Evolutionary conservation across 2,888 invertebrate species (phyloP).

Genomic region (Pristionchus arcanus): DNA sequence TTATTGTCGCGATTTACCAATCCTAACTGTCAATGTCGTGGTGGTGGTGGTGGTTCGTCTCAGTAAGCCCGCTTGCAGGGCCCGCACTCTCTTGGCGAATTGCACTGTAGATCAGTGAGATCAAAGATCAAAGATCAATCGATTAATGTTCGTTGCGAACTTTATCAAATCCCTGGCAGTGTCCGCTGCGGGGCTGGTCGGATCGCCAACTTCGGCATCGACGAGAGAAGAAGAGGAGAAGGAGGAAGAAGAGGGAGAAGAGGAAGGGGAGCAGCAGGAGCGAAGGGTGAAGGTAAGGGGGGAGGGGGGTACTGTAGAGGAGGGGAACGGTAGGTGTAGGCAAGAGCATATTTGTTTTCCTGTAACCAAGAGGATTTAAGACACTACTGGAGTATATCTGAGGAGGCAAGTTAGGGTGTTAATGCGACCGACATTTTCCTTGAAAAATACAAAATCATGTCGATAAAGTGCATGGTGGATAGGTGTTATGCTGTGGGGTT

Average conservation of each 20-base stretch:
- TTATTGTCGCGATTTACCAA: background rate
- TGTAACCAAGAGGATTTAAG: no score
- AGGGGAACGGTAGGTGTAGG: background rate
- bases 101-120: background rate
- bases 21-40: background rate
- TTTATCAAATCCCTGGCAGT: no score
- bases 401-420: no score
- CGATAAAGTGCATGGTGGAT: background rate
- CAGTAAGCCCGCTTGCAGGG: background rate
- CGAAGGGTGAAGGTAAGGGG: background rate
- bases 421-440: no score
- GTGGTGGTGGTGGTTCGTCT: background rate
- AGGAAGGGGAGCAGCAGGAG: background rate
- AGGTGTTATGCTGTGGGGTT: background rate
- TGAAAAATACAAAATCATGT: background rate
- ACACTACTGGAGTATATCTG: no score
- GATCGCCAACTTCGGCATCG: background rate
- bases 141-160: no score
- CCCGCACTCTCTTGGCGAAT: background rate
- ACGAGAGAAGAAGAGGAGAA: background rate
- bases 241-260: slow-evolving; percentile 26
- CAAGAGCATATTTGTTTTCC: no score
- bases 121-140: slow-evolving; percentile 24
- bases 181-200: background rate
- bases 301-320: background rate